These are phyloP conservation scores for Syngnathus acus DNA, from an alignment of 2,797 vertebrate species.

Conservation along the genomic window DNA sequence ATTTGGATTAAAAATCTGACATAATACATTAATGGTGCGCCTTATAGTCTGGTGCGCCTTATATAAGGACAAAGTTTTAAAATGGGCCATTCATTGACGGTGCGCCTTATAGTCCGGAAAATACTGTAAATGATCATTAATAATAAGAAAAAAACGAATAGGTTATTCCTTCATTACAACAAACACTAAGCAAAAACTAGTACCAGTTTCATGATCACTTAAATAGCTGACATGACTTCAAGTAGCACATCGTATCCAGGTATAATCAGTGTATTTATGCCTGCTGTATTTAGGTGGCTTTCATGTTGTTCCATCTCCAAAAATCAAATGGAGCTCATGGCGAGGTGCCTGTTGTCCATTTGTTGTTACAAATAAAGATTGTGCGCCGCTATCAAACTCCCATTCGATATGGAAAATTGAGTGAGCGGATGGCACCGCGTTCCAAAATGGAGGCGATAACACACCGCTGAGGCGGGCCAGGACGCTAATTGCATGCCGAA, in stretches of 20 bases:
- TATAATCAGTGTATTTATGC: background rate
- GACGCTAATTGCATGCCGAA: constrained; percentile 96
- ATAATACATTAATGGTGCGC: too few relatives aligned
- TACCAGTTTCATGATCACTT: background rate
- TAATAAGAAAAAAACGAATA: too few relatives aligned
- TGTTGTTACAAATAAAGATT: constrained; percentile 72
- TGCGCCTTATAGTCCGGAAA: too few relatives aligned
- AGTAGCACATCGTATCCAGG: background rate
- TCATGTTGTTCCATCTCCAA: constrained; percentile 40
- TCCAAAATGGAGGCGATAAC: constrained; percentile 76
- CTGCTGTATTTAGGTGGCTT: constrained; percentile 20
- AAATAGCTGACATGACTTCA: background rate
- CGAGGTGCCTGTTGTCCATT: constrained; percentile 49
- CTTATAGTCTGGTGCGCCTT: too few relatives aligned
- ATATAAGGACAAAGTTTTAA: too few relatives aligned
- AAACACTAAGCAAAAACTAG: background rate
- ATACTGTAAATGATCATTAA: too few relatives aligned
- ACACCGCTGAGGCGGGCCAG: constrained; percentile 72
- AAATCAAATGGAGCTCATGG: constrained; percentile 52
- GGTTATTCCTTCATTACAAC: too few relatives aligned
- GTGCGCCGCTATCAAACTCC: constrained; percentile 71
- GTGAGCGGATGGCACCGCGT: constrained; percentile 58
- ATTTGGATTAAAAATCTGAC: too few relatives aligned
- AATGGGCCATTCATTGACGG: too few relatives aligned
- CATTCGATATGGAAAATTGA: constrained; percentile 76